These are phyloP conservation scores for Girardinichthys multiradiatus DNA, from an alignment of 2,113 vertebrate genomes.

Conservation along the genomic window DNA sequence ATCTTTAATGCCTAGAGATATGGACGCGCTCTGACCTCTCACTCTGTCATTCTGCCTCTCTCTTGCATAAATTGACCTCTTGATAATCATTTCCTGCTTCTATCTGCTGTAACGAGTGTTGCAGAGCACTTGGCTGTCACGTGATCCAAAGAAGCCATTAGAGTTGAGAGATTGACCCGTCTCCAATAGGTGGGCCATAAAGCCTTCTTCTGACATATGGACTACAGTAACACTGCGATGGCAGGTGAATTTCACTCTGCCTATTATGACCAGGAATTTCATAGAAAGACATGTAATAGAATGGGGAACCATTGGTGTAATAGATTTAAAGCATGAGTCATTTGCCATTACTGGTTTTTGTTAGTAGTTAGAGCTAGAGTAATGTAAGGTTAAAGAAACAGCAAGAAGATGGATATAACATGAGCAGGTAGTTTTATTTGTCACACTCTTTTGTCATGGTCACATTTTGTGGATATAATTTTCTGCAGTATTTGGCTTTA, in stretches of 20 bases:
- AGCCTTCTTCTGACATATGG: conserved; percentile 74
- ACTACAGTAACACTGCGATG: conserved; percentile 61
- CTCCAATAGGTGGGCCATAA: conserved; percentile 58
- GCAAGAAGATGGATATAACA: conserved; percentile 6
- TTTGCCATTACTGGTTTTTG: conserved; percentile 57
- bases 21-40: conserved; percentile 74
- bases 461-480: conserved; percentile 1
- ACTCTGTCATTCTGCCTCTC: conserved; percentile 73
- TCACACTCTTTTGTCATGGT: conserved; percentile 9
- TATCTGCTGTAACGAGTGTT: conserved; percentile 74
- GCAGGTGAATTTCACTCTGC: conserved; percentile 65
- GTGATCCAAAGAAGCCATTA: conserved; percentile 73
- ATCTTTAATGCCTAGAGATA: conserved; percentile 80
- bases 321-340: conserved; percentile 53
- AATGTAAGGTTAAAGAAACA: conserved; percentile 25
- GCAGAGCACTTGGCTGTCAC: conserved; percentile 68
- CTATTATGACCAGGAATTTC: conserved; percentile 70
- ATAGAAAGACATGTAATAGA: conserved; percentile 65
- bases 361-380: conserved; percentile 39
- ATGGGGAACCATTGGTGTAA: conserved; percentile 63
- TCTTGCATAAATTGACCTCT: conserved; percentile 80
- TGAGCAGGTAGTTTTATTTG: conserved; percentile 8
- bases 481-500: conserved; percentile 19
- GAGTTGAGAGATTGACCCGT: conserved; percentile 78
- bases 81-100: conserved; percentile 77